Evolutionary conservation across 2,888 invertebrate species (phyloP).

Genomic region (Sabatieria punctata): DNA sequence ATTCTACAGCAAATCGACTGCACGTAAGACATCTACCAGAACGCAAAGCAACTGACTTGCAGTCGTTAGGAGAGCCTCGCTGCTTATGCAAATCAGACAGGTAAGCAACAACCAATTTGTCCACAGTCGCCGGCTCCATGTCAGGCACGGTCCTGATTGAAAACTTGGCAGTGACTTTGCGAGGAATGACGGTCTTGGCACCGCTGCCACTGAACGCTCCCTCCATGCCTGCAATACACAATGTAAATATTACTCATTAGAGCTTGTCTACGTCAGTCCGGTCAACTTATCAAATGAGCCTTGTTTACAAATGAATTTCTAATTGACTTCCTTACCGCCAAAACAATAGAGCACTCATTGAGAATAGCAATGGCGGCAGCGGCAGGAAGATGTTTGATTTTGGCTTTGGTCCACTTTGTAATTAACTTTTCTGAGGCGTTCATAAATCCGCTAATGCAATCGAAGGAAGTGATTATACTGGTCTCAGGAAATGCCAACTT

Average conservation of each 20-base stretch:
- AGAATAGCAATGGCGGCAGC: too few relatives aligned
- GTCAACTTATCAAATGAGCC: neutral
- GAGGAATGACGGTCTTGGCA: slow-evolving; percentile 67
- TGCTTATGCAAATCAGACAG: slow-evolving; percentile 57
- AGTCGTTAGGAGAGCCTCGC: slow-evolving; percentile 54
- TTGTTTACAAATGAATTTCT: too few relatives aligned
- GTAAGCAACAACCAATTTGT: slow-evolving; percentile 51
- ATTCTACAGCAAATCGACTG: slow-evolving; percentile 21
- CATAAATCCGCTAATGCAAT: too few relatives aligned
- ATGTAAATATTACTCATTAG: neutral
- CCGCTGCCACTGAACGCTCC: slow-evolving; percentile 82
- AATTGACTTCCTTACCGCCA: too few relatives aligned
- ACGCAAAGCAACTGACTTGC: slow-evolving; percentile 43
- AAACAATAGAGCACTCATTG: too few relatives aligned
- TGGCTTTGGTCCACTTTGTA: too few relatives aligned
- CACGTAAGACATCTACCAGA: neutral
- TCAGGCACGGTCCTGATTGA: slow-evolving; percentile 90
- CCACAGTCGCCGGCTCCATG: slow-evolving; percentile 66
- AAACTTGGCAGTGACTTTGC: slow-evolving; percentile 79
- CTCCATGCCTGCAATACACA: slow-evolving; percentile 48
- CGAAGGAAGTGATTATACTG: too few relatives aligned
- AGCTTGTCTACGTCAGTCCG: neutral
- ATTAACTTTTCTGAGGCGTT: too few relatives aligned
- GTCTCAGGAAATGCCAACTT: too few relatives aligned
- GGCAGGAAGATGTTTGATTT: too few relatives aligned